A percentile compares a stretch with the other conserved stretches of the same genome.
Evolutionary conservation across 2,113 vertebrate species (phyloP).

Genomic region (Ceuthmochares aereus): DNA sequence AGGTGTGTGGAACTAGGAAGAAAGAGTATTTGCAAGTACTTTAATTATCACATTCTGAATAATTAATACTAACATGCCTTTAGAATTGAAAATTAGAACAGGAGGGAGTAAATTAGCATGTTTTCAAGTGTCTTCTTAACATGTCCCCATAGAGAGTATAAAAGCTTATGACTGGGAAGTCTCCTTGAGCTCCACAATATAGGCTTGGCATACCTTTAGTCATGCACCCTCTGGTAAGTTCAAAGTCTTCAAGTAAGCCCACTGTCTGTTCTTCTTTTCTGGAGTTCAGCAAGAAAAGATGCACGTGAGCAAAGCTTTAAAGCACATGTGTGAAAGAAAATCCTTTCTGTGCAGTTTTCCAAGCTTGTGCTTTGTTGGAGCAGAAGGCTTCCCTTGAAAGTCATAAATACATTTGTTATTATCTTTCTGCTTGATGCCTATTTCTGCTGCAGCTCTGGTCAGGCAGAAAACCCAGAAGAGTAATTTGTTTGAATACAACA

Average conservation of each 20-base stretch:
- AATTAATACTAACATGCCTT: background rate
- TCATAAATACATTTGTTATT: background rate
- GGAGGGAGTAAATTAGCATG: background rate
- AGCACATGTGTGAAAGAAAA: background rate
- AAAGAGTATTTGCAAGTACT: background rate
- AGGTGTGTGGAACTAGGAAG: constrained; percentile 62
- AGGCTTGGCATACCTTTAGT: background rate
- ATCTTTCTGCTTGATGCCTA: background rate
- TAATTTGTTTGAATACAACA: background rate
- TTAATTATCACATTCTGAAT: background rate
- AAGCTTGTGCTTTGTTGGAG: background rate
- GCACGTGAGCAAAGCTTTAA: background rate
- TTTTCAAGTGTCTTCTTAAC: background rate
- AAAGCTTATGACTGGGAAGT: background rate
- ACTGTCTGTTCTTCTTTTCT: background rate
- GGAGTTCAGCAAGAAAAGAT: background rate
- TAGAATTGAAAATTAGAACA: background rate
- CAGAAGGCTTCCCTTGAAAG: background rate
- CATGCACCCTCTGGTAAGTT: background rate
- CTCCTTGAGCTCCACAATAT: background rate
- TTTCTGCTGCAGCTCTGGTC: background rate
- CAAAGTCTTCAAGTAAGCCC: background rate
- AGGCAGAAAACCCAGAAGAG: background rate
- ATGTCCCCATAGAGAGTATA: background rate
- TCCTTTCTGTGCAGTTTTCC: background rate